phyloP scores from a whole-genome alignment of 2,797 vertebrate genomes.

The Myotis planiceps region DNA sequence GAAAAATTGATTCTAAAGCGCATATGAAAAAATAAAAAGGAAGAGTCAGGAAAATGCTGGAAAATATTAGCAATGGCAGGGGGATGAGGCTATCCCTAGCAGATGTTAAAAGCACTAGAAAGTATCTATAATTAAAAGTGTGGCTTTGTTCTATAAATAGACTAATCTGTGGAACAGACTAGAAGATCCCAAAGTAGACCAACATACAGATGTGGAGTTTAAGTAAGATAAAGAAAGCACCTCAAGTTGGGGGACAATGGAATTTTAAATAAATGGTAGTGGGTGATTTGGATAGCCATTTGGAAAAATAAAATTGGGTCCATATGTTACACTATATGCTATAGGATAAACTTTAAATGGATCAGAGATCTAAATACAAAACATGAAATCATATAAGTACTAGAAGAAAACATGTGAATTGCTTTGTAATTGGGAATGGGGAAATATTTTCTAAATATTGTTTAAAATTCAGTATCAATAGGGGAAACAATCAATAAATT shows the following conservation, averaged over 20 bases:
- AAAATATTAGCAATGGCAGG: background rate
- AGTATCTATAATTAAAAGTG: background rate
- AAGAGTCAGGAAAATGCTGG: background rate
- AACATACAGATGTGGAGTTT: rapidly evolving
- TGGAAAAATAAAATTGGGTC: background rate
- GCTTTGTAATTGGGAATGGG: background rate
- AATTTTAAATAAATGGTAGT: background rate
- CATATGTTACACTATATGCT: no score
- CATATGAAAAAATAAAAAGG: conserved; percentile 13
- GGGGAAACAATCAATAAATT: background rate
- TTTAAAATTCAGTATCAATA: background rate
- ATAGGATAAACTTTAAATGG: background rate
- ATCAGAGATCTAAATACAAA: background rate
- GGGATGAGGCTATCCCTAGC: background rate
- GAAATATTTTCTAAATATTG: background rate
- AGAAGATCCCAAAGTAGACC: background rate
- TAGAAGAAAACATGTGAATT: background rate
- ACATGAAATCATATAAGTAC: background rate
- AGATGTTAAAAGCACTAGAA: background rate
- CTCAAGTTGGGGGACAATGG: background rate
- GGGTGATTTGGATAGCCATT: background rate
- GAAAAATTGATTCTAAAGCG: background rate
- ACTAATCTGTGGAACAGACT: background rate
- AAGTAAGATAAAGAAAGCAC: background rate
- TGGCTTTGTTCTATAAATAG: background rate